Base-by-base conservation (phyloP, 2,888 invertebrate genomes). In the Drosophila atripex region DNA sequence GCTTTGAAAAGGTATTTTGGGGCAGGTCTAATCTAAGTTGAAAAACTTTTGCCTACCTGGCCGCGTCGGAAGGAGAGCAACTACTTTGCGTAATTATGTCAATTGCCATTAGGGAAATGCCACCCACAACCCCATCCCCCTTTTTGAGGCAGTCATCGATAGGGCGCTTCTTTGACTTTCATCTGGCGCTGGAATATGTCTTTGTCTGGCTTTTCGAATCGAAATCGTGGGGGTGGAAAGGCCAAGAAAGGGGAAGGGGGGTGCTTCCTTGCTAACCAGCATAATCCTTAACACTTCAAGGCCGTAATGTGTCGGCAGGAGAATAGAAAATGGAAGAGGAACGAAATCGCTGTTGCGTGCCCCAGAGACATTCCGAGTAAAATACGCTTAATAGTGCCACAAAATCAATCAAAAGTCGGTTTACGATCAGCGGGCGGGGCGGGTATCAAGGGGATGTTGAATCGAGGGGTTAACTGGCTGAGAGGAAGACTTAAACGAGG, bases 11-110 rank as follows among this genome's bases (percentile, higher is more conserved):
- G n/a, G 30, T 30, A 18, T 41, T 47, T 38, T 68, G 68, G 47
- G 41, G 16, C 41, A 41, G 63, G 64, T 43, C 52, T 75, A 88
- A 88, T 78, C 86, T 84, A 86, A 88, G 88, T 84, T 84, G 84
- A 64, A 75, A 84, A 88, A 84, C 59, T 85, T 80, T 84, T 49
- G 18, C 55, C 38, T 45, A 52, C 55, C 71, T 56, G 23, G 23
- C 21, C 43, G n/a, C 30, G 54, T 30, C 30, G 49, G 21, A 9
- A 64, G 64, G 60, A 61, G 64, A 45, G 73, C 41, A 63, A 87
- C 88, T 84, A 84, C 88, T 84, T 84, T 84, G 78, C 87, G 85
- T 88, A 88, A 88, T 84, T 88, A 84, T 88, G 87, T 88, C 88
- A 88, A 84, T 80, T 80, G 87, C 71, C 86, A 86, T 86, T 73